Evolutionary conservation across 2,888 invertebrate species (phyloP), one percentile per base, ranked within the genome.

Genomic region (Agrotis clavis): DNA sequence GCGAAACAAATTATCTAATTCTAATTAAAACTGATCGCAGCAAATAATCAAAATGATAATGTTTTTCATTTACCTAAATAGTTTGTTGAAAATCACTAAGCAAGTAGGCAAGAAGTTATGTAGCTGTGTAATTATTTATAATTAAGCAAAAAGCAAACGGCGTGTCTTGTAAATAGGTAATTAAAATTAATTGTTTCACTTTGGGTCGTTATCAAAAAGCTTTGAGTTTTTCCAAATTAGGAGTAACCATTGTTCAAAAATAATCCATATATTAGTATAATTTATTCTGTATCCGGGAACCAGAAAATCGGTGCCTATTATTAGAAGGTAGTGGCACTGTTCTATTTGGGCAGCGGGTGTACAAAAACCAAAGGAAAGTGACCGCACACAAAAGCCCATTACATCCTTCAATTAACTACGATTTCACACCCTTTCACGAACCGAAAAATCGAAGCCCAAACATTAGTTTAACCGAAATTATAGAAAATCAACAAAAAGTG

Each of bases 351-450:
- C 77, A 81, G 25, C 73, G 81, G 59, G 67, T 25, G 25, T 74
- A 86, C 78, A 90, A 90, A 91, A 91, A 90, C 88, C 88, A 85
- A 91, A 91, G 67, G 90, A 93, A 94, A 94, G 90, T 95, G 92
- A 91, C 92, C 94, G 93, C 93, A 92, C 92, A 94, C 94, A 94
- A 95, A 94, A 93, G 92, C 92, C 90, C 90, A 93, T 95, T 94
- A 92, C 92, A 93, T 93, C 93, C 92, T 93, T 91, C 94, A 94
- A 96, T 96, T 96, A 96, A 94, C 91, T 95, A 81, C 93, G 91
- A 96, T 96, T 96, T 96, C 96, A 96, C 96, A 95, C 95, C 91
- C 94, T 94, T 95, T 96, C 95, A 96, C 94, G 96, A 96, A 96
- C 96, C 96, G 95, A 94, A 93, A 95, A 96, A 96, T 96, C 94